Evolutionary conservation across 1,140 invertebrate species (phyloP).

Genomic region (Drosophila yakuba): DNA sequence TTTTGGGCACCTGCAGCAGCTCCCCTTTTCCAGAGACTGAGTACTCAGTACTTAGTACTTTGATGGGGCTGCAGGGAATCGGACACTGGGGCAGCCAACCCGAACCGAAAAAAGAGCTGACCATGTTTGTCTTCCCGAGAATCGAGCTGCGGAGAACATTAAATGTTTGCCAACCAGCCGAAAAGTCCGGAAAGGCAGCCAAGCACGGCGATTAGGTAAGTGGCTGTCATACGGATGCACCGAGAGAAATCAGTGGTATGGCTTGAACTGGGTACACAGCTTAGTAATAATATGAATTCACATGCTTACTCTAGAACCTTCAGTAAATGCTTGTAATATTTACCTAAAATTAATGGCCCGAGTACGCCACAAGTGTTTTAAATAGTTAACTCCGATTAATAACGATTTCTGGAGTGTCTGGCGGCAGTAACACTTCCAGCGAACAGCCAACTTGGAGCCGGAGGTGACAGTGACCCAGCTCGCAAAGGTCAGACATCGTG

Average conservation of each 20-base stretch:
- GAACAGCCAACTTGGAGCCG: slow-evolving; percentile 16
- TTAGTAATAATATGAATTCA: no score
- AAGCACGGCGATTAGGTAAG: slow-evolving; percentile 35
- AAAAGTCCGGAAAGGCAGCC: slow-evolving; percentile 50
- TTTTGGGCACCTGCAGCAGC: slow-evolving; percentile 17
- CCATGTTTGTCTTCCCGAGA: slow-evolving; percentile 67
- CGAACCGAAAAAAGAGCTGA: slow-evolving; percentile 26
- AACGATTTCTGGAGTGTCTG: slow-evolving; percentile 2
- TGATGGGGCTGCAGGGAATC: slow-evolving; percentile 30
- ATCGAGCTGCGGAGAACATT: slow-evolving; percentile 62
- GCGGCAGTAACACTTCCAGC: slow-evolving; percentile 13
- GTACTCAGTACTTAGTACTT: slow-evolving; percentile 16
- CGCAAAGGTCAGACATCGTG: slow-evolving; percentile 65
- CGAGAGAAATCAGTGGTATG: neutral
- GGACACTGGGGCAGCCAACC: slow-evolving; percentile 53
- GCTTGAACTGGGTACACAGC: no score
- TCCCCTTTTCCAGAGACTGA: slow-evolving; percentile 1
- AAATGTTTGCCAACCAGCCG: slow-evolving; percentile 56
- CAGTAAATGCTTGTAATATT: no score
- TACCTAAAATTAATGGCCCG: no score
- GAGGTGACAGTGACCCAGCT: slow-evolving; percentile 64
- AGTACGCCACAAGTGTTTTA: neutral
- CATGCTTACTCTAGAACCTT: neutral
- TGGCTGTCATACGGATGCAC: slow-evolving; percentile 19
- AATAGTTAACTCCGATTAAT: slow-evolving; percentile 13